phyloP scores from a whole-genome alignment of 2,888 invertebrate genomes.

The Sialis lutaria region DNA sequence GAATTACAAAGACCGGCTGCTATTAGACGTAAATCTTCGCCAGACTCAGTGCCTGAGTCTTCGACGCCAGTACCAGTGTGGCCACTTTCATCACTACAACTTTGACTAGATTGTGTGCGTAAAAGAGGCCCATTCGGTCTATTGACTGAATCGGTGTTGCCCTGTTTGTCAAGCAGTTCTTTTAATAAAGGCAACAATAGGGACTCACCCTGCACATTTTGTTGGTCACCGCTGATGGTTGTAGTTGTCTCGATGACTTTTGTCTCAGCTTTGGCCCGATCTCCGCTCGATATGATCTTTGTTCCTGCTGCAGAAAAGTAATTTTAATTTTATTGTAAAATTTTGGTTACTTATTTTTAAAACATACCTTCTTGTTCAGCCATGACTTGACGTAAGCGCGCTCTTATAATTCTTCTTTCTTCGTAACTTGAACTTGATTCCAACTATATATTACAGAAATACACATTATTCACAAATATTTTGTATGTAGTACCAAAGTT shows the following conservation, averaged over 20 bases:
- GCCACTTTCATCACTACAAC: conserved; percentile 17
- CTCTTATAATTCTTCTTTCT: conserved; percentile 64
- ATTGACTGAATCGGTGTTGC: conserved; percentile 4
- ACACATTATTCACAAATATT: conserved; percentile 3
- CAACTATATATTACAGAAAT: conserved; percentile 36
- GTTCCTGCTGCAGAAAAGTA: conserved; percentile 26
- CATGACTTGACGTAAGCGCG: conserved; percentile 66
- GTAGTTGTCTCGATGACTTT: conserved; percentile 7
- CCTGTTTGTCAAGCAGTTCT: conserved; percentile 34
- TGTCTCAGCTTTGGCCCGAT: conserved; percentile 15
- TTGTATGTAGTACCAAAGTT: conserved; percentile 1
- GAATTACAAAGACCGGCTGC: conserved; percentile 31
- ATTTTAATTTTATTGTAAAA: background rate
- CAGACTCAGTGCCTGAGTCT: conserved; percentile 51
- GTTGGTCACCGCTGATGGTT: conserved; percentile 7
- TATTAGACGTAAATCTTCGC: conserved; percentile 43
- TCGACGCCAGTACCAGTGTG: conserved; percentile 27
- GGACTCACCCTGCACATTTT: conserved; percentile 51
- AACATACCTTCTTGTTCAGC: conserved; percentile 68
- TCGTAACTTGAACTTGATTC: conserved; percentile 77
- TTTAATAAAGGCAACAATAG: conserved; percentile 50
- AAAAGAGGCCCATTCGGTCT: conserved; percentile 12
- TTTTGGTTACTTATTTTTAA: background rate
- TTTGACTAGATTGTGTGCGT: conserved; percentile 10
- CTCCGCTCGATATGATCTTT: conserved; percentile 30